A percentile compares a stretch with the other conserved stretches of the same genome.
Evolutionary conservation across 2,113 vertebrate species (phyloP).

Genomic region (Aptenodytes forsteri): DNA sequence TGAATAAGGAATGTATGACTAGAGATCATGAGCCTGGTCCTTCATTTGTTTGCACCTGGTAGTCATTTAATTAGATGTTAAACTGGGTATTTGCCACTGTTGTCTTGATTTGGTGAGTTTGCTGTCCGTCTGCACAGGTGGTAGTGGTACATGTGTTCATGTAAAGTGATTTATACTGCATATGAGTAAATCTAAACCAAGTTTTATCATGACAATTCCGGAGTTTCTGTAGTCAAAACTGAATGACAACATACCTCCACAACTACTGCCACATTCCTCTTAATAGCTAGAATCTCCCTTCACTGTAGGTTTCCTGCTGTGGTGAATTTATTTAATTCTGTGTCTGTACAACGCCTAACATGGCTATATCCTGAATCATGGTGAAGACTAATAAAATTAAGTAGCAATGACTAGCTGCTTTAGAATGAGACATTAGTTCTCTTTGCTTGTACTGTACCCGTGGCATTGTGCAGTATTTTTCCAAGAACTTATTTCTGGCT

Average conservation of each 20-base stretch:
- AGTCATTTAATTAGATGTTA: background rate
- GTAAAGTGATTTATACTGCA: background rate
- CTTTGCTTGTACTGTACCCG: background rate
- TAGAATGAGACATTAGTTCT: background rate
- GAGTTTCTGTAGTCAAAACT: background rate
- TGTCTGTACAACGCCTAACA: background rate
- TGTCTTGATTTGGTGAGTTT: background rate
- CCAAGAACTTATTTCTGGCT: background rate
- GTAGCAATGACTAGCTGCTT: background rate
- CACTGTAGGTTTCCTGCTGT: background rate
- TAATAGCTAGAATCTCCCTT: background rate
- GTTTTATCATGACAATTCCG: background rate
- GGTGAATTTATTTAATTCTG: background rate
- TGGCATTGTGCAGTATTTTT: background rate
- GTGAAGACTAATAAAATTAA: background rate
- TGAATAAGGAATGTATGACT: background rate
- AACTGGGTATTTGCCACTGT: background rate
- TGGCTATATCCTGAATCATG: background rate
- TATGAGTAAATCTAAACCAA: background rate
- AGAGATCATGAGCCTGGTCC: background rate
- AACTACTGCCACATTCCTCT: background rate
- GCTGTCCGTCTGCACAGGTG: background rate
- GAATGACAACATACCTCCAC: background rate
- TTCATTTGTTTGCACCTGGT: background rate
- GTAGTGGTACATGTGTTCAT: background rate